Base-by-base conservation (phyloP, 2,113 vertebrate species). In the Paracanthobrama guichenoti region DNA sequence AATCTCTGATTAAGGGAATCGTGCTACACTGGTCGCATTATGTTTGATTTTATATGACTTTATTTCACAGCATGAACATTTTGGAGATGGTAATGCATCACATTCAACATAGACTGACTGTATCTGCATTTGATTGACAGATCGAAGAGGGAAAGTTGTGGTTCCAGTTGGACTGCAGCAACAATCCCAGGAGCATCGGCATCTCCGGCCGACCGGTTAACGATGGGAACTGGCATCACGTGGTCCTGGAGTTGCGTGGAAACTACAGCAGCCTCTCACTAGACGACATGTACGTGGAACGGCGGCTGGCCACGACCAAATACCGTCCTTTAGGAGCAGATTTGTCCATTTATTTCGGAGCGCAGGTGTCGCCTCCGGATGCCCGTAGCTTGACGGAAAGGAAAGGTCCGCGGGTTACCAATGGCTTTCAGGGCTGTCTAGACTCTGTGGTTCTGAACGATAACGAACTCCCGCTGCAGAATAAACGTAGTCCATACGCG, bases 361-460 rank as follows among this genome's bases (percentile, higher is more conserved):
- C 97, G 1, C 94, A 96, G 93, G 97, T 99, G 66, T 60, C 53
- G 77, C 94, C 95, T 6, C 94, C 96, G 0, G 95, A 94, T 0
- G 90, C 95, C 74, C 95, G 93, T 72, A 94, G 96, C 91, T 93
- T 96, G 82, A 91, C 94, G 0, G 96, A 96, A 69, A 73, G 96
- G 66, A 96, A 95, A 76, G 95, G 94, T 0, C 95, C 94, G 0
- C 93, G 90, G 92, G 96, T 97, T 42, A 88, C 95, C 64, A 93
- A 96, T 0, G 97, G 98, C 66, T 99, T 99, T 89, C 98, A 99
- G 91, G 98, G 98, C 81, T 99, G 98, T 91, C 93, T 99, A 92
- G 98, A 99, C 89, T 97, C 97, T 0, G 95, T 99, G 79, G 89
- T 94, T 87, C 92, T 99, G 2, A 98, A 99, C 4, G 94, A 95